These are phyloP conservation scores for Boloria selene DNA, from an alignment of 2,888 invertebrate species.

Conservation along the genomic window DNA sequence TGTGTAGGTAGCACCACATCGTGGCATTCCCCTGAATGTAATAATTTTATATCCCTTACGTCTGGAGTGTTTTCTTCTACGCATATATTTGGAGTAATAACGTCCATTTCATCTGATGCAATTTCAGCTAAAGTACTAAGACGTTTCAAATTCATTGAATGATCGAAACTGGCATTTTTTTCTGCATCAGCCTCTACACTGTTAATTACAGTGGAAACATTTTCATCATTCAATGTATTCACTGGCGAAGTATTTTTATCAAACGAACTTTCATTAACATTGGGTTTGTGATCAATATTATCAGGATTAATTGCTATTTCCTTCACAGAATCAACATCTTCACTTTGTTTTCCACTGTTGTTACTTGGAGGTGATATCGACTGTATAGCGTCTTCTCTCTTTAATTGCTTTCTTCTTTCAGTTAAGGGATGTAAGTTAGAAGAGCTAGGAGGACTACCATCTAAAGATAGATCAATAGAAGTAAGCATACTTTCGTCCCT, in stretches of 20 bases:
- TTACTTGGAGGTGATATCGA: slow-evolving; percentile 75
- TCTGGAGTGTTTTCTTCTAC: slow-evolving; percentile 43
- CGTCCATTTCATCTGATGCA: slow-evolving; percentile 69
- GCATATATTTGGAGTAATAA: slow-evolving; percentile 60
- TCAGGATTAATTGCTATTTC: slow-evolving; percentile 40
- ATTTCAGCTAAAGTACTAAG: slow-evolving; percentile 41
- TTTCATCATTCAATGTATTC: slow-evolving; percentile 20
- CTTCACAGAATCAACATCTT: slow-evolving; percentile 65
- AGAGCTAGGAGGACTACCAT: slow-evolving; percentile 69
- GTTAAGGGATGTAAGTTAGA: slow-evolving; percentile 70
- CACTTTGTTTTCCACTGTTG: slow-evolving; percentile 74
- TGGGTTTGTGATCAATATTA: slow-evolving; percentile 13
- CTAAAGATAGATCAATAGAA: slow-evolving; percentile 71
- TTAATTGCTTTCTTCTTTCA: slow-evolving; percentile 72
- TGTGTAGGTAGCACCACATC: slow-evolving; percentile 75
- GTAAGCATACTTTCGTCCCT: slow-evolving; percentile 72
- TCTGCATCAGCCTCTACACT: slow-evolving; percentile 22
- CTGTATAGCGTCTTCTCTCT: slow-evolving; percentile 78
- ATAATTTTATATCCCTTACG: slow-evolving; percentile 52
- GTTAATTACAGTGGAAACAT: slow-evolving; percentile 25
- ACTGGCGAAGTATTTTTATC: slow-evolving; percentile 10
- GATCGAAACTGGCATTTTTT: slow-evolving; percentile 19
- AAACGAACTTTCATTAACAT: not conserved
- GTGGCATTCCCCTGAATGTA: slow-evolving; percentile 81
- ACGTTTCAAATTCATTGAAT: slow-evolving; percentile 16